A percentile compares a stretch with the other conserved stretches of the same genome.
Conservation (phyloP, 1,140 invertebrate species). For the Drosophila mauritiana region DNA sequence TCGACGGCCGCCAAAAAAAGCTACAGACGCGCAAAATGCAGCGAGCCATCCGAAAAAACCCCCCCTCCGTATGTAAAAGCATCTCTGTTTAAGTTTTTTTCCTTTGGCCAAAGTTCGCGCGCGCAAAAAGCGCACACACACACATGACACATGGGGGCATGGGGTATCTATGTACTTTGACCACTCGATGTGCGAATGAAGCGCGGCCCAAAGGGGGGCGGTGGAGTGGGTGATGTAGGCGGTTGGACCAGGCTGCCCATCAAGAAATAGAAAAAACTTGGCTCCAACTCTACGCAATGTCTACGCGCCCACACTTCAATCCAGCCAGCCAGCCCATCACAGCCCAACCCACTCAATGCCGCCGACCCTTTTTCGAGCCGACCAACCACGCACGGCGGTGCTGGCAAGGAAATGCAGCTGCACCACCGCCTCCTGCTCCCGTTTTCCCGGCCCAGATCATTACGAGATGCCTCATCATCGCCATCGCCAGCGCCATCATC, state of each 20-base stretch:
- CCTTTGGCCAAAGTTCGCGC: slow-evolving; percentile 75
- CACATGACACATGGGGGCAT: slow-evolving; percentile 5
- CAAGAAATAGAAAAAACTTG: slow-evolving; percentile 83
- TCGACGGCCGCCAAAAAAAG: slow-evolving; percentile 67
- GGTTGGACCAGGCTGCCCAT: slow-evolving; percentile 24
- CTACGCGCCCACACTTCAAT: slow-evolving; percentile 73
- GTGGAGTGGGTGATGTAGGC: not conserved
- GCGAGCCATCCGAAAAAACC: slow-evolving; percentile 19
- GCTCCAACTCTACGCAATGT: slow-evolving; percentile 73
- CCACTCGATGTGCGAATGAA: slow-evolving; percentile 50
- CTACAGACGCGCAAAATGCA: slow-evolving; percentile 75
- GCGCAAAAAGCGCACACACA: slow-evolving; percentile 59
- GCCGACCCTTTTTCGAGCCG: slow-evolving; percentile 45
- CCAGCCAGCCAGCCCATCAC: slow-evolving; percentile 15
- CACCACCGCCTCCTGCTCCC: slow-evolving; percentile 22
- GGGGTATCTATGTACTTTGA: slow-evolving; percentile 57
- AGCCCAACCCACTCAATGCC: not conserved
- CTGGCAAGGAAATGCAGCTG: slow-evolving; percentile 53
- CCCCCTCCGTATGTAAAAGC: slow-evolving; percentile 63
- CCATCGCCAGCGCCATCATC: slow-evolving; percentile 1
- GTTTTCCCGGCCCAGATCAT: slow-evolving; percentile 39
- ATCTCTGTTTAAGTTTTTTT: slow-evolving; percentile 74
- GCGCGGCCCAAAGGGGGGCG: slow-evolving; percentile 15
- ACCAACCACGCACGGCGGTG: slow-evolving; percentile 69
- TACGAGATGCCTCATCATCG: slow-evolving; percentile 31